phyloP scores from a whole-genome alignment of 1,140 invertebrate species.

The Heliconius hewitsoni region DNA sequence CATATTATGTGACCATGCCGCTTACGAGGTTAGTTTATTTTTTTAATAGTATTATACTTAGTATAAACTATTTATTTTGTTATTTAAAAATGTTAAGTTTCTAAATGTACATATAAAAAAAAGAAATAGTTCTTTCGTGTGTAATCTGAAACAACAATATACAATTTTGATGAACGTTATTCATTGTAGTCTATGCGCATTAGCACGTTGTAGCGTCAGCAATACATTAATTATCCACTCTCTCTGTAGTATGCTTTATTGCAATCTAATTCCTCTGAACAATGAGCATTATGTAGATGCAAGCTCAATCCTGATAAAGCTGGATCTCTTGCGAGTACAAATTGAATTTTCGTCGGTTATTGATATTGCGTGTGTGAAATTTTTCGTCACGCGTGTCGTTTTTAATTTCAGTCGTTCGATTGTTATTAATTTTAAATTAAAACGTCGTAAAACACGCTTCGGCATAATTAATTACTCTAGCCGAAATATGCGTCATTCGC shows the following conservation, averaged over 20 bases:
- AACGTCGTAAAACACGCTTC: constrained; percentile 52
- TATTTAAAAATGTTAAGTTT: neutral
- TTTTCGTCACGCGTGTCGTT: constrained; percentile 35
- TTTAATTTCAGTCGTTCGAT: constrained; percentile 44
- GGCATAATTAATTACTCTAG: constrained; percentile 71
- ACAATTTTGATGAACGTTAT: neutral
- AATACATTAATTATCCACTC: constrained; percentile 29
- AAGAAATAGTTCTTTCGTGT: neutral
- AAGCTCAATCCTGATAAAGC: constrained; percentile 1
- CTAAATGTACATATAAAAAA: neutral
- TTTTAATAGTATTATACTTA: neutral
- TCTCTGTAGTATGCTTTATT: constrained; percentile 26
- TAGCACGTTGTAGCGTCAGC: constrained; percentile 25
- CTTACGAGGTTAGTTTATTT: constrained; percentile 83
- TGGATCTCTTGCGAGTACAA: neutral
- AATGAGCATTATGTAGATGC: constrained; percentile 19
- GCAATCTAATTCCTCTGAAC: constrained; percentile 26
- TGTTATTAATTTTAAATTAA: constrained; percentile 55
- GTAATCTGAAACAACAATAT: neutral
- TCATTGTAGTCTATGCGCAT: constrained; percentile 16
- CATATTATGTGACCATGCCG: constrained; percentile 87
- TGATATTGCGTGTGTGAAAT: neutral
- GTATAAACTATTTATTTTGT: neutral
- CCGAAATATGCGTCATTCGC: constrained; percentile 69
- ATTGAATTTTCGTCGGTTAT: constrained; percentile 11